Percentiles rank a stretch among this genome's conserved stretches.
Conservation (phyloP, 2,888 invertebrate species). For the Lasioglossum zephyrum region DNA sequence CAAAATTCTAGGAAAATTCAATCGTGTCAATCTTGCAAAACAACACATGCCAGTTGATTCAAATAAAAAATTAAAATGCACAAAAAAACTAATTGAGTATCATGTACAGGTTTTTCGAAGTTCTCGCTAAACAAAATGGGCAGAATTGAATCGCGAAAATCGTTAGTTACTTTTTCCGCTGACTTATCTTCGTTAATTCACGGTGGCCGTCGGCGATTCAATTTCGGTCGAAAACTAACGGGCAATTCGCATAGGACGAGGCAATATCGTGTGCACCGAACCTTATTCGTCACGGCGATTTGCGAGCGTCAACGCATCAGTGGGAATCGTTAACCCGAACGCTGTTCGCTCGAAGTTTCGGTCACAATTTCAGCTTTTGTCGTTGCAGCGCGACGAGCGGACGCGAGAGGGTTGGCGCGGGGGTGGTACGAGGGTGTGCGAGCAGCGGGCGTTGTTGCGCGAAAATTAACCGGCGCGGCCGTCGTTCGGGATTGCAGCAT, state of each 20-base stretch:
- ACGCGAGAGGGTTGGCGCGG: constrained; percentile 22
- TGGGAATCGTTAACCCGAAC: constrained; percentile 30
- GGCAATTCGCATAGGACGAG: neutral
- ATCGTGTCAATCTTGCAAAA: no score
- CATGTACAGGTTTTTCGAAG: neutral
- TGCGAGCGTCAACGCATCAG: constrained; percentile 26
- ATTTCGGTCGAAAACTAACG: neutral
- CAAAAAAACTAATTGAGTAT: neutral
- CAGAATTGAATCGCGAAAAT: neutral
- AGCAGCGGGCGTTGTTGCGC: constrained; percentile 56
- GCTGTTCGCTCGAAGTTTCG: constrained; percentile 30
- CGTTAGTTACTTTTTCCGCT: neutral
- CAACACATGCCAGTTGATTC: no score
- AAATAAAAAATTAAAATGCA: no score
- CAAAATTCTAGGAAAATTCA: no score
- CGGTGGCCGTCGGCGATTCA: neutral
- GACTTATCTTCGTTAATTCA: neutral
- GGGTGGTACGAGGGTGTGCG: constrained; percentile 1
- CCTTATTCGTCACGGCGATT: constrained; percentile 17
- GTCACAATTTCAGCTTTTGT: constrained; percentile 58
- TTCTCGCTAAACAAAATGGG: neutral
- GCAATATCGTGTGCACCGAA: constrained; percentile 2
- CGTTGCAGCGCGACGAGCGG: constrained; percentile 19
- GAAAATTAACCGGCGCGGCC: constrained; percentile 65
- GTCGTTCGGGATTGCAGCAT: constrained; percentile 58